Base-by-base conservation (phyloP, 1,140 invertebrate species). In the Pomacea maculata region DNA sequence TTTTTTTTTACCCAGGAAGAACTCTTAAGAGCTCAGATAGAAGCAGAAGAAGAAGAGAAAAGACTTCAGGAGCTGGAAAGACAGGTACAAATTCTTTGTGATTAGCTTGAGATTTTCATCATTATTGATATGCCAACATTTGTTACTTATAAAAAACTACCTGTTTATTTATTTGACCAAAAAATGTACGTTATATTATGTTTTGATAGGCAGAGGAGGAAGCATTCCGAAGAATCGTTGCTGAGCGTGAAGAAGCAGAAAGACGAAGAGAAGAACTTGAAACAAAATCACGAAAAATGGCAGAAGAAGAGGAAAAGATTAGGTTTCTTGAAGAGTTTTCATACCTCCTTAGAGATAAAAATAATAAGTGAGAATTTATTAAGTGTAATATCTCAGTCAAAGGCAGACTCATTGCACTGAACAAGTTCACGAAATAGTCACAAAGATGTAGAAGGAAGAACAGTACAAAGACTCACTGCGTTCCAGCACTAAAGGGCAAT, bases 1-100 rank as follows among this genome's bases (percentile, higher is more conserved):
- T 54, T 81, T 10, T 78, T 12, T 7, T 70, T 72, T 67, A 54
- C 25, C 83, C 81, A 88, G 87, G 86, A 84, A 34, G 87, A 86
- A 71, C 74, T 87, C 63, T 63, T 57, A 72, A 82, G 85, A 61
- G 83, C 82, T 15, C 83, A 83, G 61, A 80, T 75, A 67, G 21
- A 79, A n/a, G 87, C 86, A 70, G 86, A 87, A 67, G 87, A 88
- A 65, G 86, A 88, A 73, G 88, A 89, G 71, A 79, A 81, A 63
- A 79, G 85, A 54, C 64, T 87, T 57, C 84, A 83, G 74, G 86
- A 87, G 71, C 65, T 89, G 55, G 87, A 88, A 83, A 84, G 83
- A 83, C 83, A 87, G 83, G 86, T 87, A 78, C 29, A 71, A 5
- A 63, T 45, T 68, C 21, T 29, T 34, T 45, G 34, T 45, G 19